phyloP scores from a whole-genome alignment of 2,888 invertebrate genomes.

The Brachyptera putata region DNA sequence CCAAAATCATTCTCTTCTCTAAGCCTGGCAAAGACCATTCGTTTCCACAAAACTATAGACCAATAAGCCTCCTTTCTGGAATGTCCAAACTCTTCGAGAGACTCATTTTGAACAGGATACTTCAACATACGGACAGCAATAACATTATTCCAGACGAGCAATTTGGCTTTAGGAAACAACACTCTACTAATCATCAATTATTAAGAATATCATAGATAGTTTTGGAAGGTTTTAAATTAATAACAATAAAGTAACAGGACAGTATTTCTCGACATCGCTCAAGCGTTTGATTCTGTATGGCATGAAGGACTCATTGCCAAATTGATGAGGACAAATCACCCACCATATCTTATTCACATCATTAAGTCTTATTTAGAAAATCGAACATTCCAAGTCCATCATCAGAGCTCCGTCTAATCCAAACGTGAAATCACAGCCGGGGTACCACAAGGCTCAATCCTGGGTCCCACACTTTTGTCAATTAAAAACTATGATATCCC shows the following conservation, averaged over 20 bases:
- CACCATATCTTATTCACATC: neutral
- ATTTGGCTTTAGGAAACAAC: neutral
- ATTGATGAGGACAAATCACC: neutral
- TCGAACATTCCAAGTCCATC: neutral
- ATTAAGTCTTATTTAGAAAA: neutral
- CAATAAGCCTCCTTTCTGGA: slow-evolving; percentile 35
- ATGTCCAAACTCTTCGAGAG: neutral
- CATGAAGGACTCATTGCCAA: neutral
- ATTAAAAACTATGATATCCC: slow-evolving; percentile 7
- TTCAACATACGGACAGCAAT: too few relatives aligned
- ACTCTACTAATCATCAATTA: neutral
- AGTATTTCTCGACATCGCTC: neutral
- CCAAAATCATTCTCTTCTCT: slow-evolving; percentile 34
- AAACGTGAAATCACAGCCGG: slow-evolving; percentile 3
- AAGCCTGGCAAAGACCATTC: slow-evolving; percentile 1
- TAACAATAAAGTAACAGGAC: neutral
- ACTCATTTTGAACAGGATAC: neutral
- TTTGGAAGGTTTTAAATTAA: neutral
- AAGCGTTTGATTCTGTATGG: neutral
- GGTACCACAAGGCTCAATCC: slow-evolving; percentile 6
- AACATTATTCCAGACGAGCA: too few relatives aligned
- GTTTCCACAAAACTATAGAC: slow-evolving; percentile 25
- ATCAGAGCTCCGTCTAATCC: neutral
- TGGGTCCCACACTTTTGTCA: neutral
- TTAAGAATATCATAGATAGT: neutral